Evolutionary conservation across 2,888 invertebrate genomes (phyloP), one percentile per base, ranked within the genome.

Genomic region (Dione vanillae): DNA sequence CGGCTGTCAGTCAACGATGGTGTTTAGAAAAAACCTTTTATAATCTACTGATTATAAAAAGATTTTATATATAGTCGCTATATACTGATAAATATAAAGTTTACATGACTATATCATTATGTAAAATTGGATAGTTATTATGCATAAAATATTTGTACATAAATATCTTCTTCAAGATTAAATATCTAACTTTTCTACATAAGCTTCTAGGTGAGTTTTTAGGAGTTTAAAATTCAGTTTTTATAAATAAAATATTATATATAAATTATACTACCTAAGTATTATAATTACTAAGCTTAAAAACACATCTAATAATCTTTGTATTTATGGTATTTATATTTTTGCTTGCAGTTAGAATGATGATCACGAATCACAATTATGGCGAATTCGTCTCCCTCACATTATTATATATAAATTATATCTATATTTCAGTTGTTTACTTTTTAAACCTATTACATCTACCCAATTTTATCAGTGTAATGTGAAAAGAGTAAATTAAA

Each of bases 1-100:
- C 70, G 71, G 52, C 54, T 71, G 58, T 72, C 67, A 67, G 68
- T 70, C 74, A 74, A 70, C 68, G 74, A 70, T 70, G 54, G 64
- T 58, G 66, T 71, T 37, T 69, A 67, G 64, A 69, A 69, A 66
- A 66, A 69, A n/a, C n/a, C n/a, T n/a, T n/a, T n/a, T n/a, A n/a
- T n/a, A n/a, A n/a, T n/a, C n/a, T n/a, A n/a, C n/a, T n/a, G n/a
- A n/a, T n/a, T n/a, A n/a, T n/a, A n/a, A n/a, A n/a, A n/a, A n/a
- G n/a, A 35, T 54, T 35, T 49, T 19, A 7, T 54, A n/a, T 54
- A 14, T 27, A 14, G 35, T 35, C 35, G 27, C n/a, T 35, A 35
- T 54, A 27, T 52, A n/a, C 19, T 47, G 14, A n/a, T 27, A 35
- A 1, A 1, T 6, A 51, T 27, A 19, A 27, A 27, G 27, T 27